Evolutionary conservation across 2,888 invertebrate species (phyloP).

Genomic region (Pantelozetes paolii): DNA sequence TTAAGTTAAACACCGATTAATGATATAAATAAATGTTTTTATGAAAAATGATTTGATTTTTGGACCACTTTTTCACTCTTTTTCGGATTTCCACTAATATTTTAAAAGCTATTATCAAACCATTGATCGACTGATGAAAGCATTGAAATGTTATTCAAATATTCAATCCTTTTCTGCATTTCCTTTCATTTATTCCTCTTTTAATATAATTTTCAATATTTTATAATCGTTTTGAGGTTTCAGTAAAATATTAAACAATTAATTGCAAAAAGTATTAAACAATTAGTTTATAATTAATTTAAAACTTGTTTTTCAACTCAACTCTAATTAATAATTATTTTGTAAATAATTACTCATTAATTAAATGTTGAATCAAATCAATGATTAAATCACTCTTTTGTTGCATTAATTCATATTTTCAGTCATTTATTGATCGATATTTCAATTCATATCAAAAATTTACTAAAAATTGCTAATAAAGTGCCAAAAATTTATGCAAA

Average conservation of each 20-base stretch:
- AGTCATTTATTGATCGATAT: neutral
- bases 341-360: neutral
- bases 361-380: neutral
- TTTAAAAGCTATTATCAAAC: neutral
- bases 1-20: neutral
- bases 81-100: neutral
- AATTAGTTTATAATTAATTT: too few species aligned
- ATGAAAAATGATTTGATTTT: constrained; percentile 8
- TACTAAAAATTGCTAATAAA: too few species aligned
- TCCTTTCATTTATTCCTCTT: neutral
- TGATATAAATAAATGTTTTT: constrained; percentile 14
- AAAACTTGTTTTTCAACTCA: neutral
- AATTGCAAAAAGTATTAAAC: too few species aligned
- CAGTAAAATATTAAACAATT: constrained; percentile 1
- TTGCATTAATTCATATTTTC: neutral
- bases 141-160: too few species aligned
- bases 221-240: neutral
- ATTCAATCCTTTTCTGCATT: neutral
- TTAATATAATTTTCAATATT: neutral
- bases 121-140: too few species aligned
- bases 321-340: neutral
- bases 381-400: neutral
- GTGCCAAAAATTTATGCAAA: too few species aligned
- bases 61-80: constrained; percentile 9
- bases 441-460: too few species aligned